Percentiles rank a stretch among this genome's conserved stretches.
phyloP scores from a whole-genome alignment of 2,888 invertebrate species.

The Trisateles emortualis region DNA sequence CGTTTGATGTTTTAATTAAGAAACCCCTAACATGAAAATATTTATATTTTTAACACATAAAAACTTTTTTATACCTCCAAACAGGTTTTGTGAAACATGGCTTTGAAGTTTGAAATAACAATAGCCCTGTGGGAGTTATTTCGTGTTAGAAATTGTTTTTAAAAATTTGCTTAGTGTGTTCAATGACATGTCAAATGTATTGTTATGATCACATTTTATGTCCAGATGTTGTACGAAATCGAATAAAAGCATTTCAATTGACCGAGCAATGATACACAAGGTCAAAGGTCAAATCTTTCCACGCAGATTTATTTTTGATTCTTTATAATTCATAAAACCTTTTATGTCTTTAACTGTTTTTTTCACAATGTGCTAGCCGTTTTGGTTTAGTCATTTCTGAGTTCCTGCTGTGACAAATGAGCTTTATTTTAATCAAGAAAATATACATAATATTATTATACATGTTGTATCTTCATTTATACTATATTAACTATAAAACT shows the following conservation, averaged over 20 bases:
- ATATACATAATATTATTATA: too few species aligned
- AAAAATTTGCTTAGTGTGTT: neutral
- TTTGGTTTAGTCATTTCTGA: too few species aligned
- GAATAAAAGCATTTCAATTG: too few species aligned
- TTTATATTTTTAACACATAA: slow-evolving; percentile 36
- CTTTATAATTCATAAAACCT: too few species aligned
- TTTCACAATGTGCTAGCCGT: too few species aligned
- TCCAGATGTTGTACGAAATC: neutral
- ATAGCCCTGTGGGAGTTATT: slow-evolving; percentile 11
- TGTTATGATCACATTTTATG: neutral
- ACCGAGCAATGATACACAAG: neutral
- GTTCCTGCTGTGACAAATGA: too few species aligned
- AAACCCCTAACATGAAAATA: slow-evolving; percentile 39
- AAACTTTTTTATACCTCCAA: slow-evolving; percentile 28
- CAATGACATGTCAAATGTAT: slow-evolving; percentile 5
- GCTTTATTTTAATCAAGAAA: too few species aligned
- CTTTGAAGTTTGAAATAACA: slow-evolving; percentile 48
- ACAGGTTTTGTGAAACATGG: slow-evolving; percentile 19
- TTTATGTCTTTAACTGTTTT: too few species aligned
- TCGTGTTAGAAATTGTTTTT: neutral
- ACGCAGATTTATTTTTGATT: too few species aligned
- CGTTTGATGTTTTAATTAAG: slow-evolving; percentile 60
- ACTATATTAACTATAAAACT: too few species aligned
- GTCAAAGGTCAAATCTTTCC: too few species aligned
- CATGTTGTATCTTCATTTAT: too few species aligned